Evolutionary conservation across 2,888 invertebrate species (phyloP).

Genomic region (Acanthococcus lagerstroemiae): DNA sequence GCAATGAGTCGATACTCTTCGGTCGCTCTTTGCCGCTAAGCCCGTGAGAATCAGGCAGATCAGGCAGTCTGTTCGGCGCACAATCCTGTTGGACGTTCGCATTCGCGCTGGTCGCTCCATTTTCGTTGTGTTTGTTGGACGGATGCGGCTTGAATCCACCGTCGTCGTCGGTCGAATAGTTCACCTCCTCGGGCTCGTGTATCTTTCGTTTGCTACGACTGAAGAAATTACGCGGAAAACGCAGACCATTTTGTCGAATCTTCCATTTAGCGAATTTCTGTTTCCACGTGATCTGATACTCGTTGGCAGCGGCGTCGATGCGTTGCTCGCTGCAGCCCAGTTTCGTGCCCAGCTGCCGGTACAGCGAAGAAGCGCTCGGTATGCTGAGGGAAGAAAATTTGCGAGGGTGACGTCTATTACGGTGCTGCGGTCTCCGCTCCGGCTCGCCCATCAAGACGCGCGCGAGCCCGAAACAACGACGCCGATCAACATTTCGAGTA

Average conservation of each 20-base stretch:
- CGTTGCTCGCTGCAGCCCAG: not conserved
- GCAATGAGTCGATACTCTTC: constrained; percentile 42
- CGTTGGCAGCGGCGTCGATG: not conserved
- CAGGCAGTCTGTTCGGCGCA: no score
- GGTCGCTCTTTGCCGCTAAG: constrained; percentile 30
- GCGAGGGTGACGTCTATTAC: not conserved
- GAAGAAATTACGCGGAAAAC: not conserved
- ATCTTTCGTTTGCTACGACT: not conserved
- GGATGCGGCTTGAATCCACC: constrained; percentile 32
- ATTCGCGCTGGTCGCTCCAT: constrained; percentile 24
- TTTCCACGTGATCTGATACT: not conserved
- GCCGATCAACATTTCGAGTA: no score
- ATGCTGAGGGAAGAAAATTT: not conserved
- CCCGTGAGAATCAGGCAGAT: no score
- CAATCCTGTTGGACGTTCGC: no score
- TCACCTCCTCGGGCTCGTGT: not conserved
- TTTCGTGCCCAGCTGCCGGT: not conserved
- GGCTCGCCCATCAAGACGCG: constrained; percentile 6
- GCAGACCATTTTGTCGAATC: not conserved
- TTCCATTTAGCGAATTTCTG: not conserved
- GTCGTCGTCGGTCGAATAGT: constrained; percentile 25
- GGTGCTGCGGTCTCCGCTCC: not conserved
- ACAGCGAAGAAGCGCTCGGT: constrained; percentile 2
- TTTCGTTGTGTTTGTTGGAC: constrained; percentile 30
- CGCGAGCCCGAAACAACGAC: not conserved